Base-by-base conservation (phyloP, 1,140 invertebrate species). In the Drosophila ficusphila region DNA sequence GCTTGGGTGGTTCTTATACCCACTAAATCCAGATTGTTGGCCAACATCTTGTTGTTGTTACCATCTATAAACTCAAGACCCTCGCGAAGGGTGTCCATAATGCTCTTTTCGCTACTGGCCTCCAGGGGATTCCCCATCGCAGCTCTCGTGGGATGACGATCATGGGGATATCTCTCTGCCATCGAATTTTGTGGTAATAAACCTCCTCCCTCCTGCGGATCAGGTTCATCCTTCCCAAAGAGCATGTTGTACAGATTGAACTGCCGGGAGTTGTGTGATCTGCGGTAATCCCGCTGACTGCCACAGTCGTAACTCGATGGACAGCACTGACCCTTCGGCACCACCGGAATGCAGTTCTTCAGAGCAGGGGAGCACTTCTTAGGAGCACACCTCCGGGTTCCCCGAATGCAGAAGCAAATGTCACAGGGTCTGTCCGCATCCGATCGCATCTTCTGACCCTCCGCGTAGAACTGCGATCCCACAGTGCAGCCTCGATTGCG, bases 261-360 rank as follows among this genome's bases (percentile, higher is more conserved):
- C 54, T 91, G 91, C 4, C 83, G 31, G 1, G 81, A 90, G 23
- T 77, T 83, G 46, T 90, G 77, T 3, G 71, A 76, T 4, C 77
- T 53, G 0, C 78, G 39, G 31, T 76, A 79, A 19, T 90, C 78
- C 21, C 82, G 41, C 67, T 89, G 94, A 93, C 93, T 92, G 94
- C 94, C 94, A 78, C 96, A 97, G 72, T 96, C 95, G 81, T 97
- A 97, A 76, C 95, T 96, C 34, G 95, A 95, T 16, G 96, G 96
- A 90, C 96, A 97, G 90, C 96, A 97, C 82, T 97, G 94, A 18
- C 96, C 96, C 51, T 93, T 92, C 33, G 94, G 94, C 21, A 96
- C 93, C 23, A 97, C 94, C 1, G 96, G 96, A 49, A 92, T 93
- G 89, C 96, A 97, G 33, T 95, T 95, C 67, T 94, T 93, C 49